phyloP scores from a whole-genome alignment of 2,113 vertebrate genomes.

The Hystrix cristata region DNA sequence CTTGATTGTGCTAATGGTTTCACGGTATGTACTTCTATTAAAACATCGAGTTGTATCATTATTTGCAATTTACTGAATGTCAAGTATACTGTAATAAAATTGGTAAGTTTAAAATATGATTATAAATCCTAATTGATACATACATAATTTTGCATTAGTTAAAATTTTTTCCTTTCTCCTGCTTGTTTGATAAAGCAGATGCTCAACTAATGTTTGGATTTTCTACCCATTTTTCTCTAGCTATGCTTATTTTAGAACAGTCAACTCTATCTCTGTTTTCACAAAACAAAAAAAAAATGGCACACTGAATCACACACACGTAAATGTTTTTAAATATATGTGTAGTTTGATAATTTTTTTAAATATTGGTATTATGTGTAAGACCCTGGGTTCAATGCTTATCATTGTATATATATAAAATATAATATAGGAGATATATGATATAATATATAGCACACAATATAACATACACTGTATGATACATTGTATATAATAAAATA shows the following conservation, averaged over 20 bases:
- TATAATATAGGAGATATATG: neutral
- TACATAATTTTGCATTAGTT: neutral
- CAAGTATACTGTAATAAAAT: neutral
- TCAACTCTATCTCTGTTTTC: neutral
- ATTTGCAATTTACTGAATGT: neutral
- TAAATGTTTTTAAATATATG: neutral
- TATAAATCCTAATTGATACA: neutral
- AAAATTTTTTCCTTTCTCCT: neutral
- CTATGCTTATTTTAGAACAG: neutral
- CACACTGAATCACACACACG: neutral
- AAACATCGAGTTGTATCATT: neutral
- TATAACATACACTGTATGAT: neutral
- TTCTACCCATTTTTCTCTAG: neutral
- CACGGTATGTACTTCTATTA: neutral
- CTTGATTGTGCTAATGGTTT: neutral
- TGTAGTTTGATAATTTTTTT: neutral
- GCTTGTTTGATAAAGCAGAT: neutral
- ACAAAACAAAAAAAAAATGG: neutral
- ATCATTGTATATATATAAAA: neutral
- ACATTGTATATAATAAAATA: neutral
- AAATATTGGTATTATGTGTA: neutral
- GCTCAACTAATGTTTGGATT: neutral
- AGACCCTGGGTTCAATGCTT: neutral
- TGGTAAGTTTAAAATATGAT: neutral
- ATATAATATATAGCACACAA: neutral